phyloP scores from a whole-genome alignment of 2,888 invertebrate species.

The Melinaea menophilus region DNA sequence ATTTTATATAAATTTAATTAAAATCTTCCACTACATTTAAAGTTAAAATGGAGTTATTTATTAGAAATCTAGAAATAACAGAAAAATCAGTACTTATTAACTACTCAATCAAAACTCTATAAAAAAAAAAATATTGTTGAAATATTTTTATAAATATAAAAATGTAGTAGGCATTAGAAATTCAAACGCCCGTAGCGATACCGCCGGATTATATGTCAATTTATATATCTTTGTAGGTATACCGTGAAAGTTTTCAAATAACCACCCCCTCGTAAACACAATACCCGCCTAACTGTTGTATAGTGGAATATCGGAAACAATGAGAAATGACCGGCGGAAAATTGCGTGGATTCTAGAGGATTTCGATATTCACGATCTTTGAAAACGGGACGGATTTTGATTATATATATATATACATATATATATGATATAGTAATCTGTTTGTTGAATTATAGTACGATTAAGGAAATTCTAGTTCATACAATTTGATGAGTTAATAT shows the following conservation, averaged over 20 bases:
- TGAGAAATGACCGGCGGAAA: slow-evolving; percentile 77
- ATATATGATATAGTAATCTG: slow-evolving; percentile 5
- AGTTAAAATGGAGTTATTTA: too few relatives aligned
- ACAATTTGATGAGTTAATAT: too few relatives aligned
- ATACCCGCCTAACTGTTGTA: slow-evolving; percentile 44
- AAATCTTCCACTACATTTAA: too few relatives aligned
- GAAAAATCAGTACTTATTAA: too few relatives aligned
- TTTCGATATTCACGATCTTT: slow-evolving; percentile 48
- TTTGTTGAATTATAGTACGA: too few relatives aligned
- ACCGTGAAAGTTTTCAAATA: slow-evolving; percentile 38
- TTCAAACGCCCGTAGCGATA: neutral
- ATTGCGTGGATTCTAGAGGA: slow-evolving; percentile 68
- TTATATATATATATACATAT: slow-evolving; percentile 8
- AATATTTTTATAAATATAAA: too few relatives aligned
- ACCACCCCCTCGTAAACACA: slow-evolving; percentile 50
- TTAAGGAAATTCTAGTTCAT: too few relatives aligned
- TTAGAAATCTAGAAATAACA: too few relatives aligned
- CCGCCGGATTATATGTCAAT: slow-evolving; percentile 31
- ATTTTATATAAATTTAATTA: too few relatives aligned
- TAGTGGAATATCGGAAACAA: slow-evolving; percentile 61
- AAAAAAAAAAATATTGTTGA: too few relatives aligned
- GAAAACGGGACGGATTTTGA: slow-evolving; percentile 48
- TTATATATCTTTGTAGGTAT: slow-evolving; percentile 28
- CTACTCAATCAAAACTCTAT: slow-evolving; percentile 9
- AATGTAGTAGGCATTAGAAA: too few relatives aligned